phyloP scores from a whole-genome alignment of 2,888 invertebrate genomes.

The Lasioglossum malachurum region DNA sequence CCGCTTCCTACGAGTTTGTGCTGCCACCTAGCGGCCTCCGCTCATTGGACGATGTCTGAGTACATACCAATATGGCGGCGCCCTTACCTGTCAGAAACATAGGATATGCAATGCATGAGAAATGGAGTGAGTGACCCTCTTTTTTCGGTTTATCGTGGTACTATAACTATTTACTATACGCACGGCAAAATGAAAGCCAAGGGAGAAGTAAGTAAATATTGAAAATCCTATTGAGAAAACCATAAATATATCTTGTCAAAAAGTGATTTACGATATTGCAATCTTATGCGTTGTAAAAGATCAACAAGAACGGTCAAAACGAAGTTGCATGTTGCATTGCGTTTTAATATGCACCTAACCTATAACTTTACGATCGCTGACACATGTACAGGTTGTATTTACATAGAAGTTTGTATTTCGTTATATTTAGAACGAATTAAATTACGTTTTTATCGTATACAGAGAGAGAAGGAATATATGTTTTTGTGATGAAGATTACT shows the following conservation, averaged over 20 bases:
- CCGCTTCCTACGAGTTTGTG: too few species aligned
- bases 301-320: background rate
- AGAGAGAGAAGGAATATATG: background rate
- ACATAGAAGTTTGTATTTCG: background rate
- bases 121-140: conserved; percentile 48
- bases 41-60: too few species aligned
- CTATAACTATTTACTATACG: too few species aligned
- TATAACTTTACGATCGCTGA: conserved; percentile 25
- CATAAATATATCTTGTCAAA: background rate
- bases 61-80: too few species aligned
- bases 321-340: background rate
- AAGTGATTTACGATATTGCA: background rate
- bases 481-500: background rate
- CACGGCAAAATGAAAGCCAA: conserved; percentile 93
- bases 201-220: conserved; percentile 90
- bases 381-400: conserved; percentile 48
- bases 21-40: too few species aligned
- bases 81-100: too few species aligned
- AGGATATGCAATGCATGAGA: too few species aligned
- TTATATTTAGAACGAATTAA: background rate
- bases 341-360: conserved; percentile 46
- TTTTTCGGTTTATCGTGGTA: conserved; percentile 68
- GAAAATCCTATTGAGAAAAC: conserved; percentile 30
- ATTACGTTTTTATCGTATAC: background rate
- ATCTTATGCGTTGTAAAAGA: background rate